These are phyloP conservation scores for Scalopus aquaticus DNA, from an alignment of 2,113 vertebrate species.

Conservation along the genomic window DNA sequence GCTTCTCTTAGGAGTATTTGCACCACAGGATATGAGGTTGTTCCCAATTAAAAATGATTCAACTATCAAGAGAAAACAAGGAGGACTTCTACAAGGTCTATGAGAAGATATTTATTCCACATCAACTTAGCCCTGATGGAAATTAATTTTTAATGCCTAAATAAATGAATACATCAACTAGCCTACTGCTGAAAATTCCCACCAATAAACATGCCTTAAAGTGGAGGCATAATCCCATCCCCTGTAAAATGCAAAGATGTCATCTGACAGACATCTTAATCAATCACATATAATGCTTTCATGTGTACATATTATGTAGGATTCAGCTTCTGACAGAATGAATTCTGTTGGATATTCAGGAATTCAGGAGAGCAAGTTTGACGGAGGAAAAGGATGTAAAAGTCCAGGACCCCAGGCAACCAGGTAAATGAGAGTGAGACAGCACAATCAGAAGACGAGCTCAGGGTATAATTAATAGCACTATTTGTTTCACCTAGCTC, in stretches of 20 bases:
- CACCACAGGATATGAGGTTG: not conserved
- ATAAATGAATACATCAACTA: not conserved
- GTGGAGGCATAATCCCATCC: not conserved
- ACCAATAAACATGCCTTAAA: not conserved
- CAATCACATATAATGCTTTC: not conserved
- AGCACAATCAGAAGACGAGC: not conserved
- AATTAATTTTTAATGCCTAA: conserved; percentile 50
- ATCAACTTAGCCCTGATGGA: not conserved
- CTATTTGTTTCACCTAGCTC: not conserved
- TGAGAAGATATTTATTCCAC: not conserved
- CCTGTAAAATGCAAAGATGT: not conserved
- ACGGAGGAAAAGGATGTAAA: not conserved
- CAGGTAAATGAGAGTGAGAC: not conserved
- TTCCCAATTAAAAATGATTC: not conserved
- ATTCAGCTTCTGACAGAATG: not conserved
- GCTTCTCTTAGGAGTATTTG: not conserved
- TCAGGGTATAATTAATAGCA: not conserved
- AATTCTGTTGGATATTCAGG: too few relatives aligned
- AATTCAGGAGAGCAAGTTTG: not conserved
- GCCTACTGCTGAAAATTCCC: not conserved
- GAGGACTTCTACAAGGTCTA: not conserved
- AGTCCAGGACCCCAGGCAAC: not conserved
- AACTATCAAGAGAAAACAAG: not conserved
- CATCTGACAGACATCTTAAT: not conserved
- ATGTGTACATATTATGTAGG: not conserved